Evolutionary conservation across 2,888 invertebrate species (phyloP), one percentile per base, ranked within the genome.

Genomic region (Incurvaria masculella): DNA sequence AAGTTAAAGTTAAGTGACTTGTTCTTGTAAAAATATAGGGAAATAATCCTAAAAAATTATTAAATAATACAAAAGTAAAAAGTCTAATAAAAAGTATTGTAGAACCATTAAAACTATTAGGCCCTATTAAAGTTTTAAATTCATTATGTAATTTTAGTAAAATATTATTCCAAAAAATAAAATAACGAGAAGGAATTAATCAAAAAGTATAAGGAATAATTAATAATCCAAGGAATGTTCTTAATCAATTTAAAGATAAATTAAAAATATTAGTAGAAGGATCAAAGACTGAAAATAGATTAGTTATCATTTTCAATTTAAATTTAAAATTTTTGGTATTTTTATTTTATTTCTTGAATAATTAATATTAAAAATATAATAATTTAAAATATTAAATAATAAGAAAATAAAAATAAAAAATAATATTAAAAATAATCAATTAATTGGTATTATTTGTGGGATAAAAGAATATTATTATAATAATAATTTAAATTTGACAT

Each of bases 1-100:
- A n/a, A n/a, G n/a, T n/a, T n/a, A n/a, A n/a, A n/a, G n/a, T n/a
- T n/a, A n/a, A n/a, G n/a, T n/a, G n/a, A n/a, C n/a, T n/a, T n/a
- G n/a, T n/a, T n/a, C n/a, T 76, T 23, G 85, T 86, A 69, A 88
- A 88, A 70, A 87, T 83, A 72, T 86, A 88, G 0, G 88, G 85
- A 2, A 87, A 83, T 72, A 88, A 61, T 0, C 86, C 85, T 74
- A 86, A 62, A 58, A 87, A 82, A 75, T 87, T 88, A 78, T 84
- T 85, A 65, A 84, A 73, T 67, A 86, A 56, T 67, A 87, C 74
- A 62, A 83, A 69, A 40, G 69, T 61, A 65, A 86, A 85, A 64
- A 84, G 59, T 1, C 78, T 69, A 57, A 81, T 72, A 68, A 84
- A 82, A 61, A 82, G 76, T 57, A 81, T 69, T 21, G 80, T 73